These are phyloP conservation scores for Aulostomus chinensis DNA, from an alignment of 2,797 vertebrate genomes.

Conservation along the genomic window DNA sequence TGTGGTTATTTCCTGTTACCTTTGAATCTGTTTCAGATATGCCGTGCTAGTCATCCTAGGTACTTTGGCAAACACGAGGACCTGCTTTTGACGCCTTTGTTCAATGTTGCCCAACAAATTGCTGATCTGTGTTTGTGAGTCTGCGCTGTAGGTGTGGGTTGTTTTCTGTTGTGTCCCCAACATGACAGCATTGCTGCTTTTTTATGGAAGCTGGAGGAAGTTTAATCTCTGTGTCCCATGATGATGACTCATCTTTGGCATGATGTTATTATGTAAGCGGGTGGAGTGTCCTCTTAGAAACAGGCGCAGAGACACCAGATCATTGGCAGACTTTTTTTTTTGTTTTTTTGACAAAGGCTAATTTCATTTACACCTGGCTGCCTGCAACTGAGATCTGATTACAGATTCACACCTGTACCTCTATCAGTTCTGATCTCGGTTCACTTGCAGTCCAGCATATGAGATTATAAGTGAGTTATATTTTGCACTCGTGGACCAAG, in stretches of 20 bases:
- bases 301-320: conserved; percentile 2
- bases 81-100: no score
- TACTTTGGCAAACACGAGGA: no score
- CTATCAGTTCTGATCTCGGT: neutral
- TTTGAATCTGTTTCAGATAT: no score
- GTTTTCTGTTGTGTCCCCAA: neutral
- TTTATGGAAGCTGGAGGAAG: conserved; percentile 8
- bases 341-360: neutral
- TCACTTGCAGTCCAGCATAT: neutral
- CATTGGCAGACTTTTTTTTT: neutral
- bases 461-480: no score
- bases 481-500: no score
- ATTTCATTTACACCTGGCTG: conserved; percentile 5
- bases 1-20: no score
- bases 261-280: conserved; percentile 30
- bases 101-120: no score
- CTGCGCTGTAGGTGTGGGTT: neutral
- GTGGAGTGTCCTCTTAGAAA: conserved; percentile 13
- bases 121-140: no score
- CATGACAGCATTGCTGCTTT: conserved; percentile 2
- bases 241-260: conserved; percentile 32
- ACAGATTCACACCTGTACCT: conserved; percentile 8
- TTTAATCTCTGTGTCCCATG: conserved; percentile 16
- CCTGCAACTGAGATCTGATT: conserved; percentile 9
- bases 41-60: no score